Conservation (phyloP, 2,113 vertebrate species). For the Nannospalax galili region DNA sequence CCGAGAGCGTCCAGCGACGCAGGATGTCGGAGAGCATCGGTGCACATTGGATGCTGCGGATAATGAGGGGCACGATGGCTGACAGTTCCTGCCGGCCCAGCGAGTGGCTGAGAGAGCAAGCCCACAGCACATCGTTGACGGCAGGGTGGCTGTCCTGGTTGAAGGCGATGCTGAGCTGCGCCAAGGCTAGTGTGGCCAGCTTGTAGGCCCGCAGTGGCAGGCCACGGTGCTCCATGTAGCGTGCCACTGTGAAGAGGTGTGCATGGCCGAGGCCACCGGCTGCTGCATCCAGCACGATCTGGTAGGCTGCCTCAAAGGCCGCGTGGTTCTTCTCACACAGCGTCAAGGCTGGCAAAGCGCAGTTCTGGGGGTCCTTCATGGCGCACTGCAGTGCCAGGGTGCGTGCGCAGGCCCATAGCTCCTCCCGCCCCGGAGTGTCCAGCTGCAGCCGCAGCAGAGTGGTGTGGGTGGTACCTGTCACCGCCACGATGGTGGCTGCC, state of each 20-base stretch:
- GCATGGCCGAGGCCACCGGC: constrained; percentile 82
- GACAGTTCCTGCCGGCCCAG: constrained; percentile 84
- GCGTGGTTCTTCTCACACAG: constrained; percentile 86
- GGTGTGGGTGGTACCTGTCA: constrained; percentile 80
- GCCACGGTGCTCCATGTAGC: constrained; percentile 86
- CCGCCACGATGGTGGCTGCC: constrained; percentile 84
- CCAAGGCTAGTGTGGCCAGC: constrained; percentile 84
- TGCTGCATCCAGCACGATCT: constrained; percentile 84
- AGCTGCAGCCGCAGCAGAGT: constrained; percentile 82
- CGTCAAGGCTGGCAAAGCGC: constrained; percentile 83
- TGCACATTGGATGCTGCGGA: constrained; percentile 85
- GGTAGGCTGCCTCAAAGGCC: constrained; percentile 85
- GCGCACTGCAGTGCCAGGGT: constrained; percentile 85
- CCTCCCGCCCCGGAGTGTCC: constrained; percentile 78
- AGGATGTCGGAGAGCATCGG: constrained; percentile 85
- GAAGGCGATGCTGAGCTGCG: constrained; percentile 84
- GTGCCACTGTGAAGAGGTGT: constrained; percentile 84
- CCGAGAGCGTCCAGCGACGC: constrained; percentile 82
- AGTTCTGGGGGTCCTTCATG: constrained; percentile 86
- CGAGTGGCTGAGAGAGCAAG: constrained; percentile 85
- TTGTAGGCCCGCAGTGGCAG: constrained; percentile 84
- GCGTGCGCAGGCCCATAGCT: constrained; percentile 83
- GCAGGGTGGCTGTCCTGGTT: constrained; percentile 86
- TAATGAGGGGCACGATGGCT: constrained; percentile 83
- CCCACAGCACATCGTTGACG: constrained; percentile 85